Base-by-base conservation (phyloP, 2,888 invertebrate species). In the Mesodorylaimus sp. region DNA sequence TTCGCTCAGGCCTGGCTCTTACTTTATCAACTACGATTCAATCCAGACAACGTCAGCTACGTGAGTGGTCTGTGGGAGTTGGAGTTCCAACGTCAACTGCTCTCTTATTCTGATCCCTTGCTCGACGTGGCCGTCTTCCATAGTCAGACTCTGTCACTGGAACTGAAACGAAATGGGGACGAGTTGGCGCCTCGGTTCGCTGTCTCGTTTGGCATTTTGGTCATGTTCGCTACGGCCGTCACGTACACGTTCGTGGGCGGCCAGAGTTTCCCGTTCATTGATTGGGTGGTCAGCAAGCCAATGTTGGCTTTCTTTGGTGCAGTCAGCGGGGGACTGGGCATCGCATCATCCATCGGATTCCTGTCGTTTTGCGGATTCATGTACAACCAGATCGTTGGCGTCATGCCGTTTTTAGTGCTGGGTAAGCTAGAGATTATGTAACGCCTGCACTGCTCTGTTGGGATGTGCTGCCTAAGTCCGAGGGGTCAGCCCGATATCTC, bases 401-500 rank as follows among this genome's bases (percentile, higher is more conserved):
- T 89, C 0, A 88, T 89, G 26, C 89, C 89, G 3, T 89, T 89
- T 67, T 76, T 89, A 52, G 89, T 89, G 83, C 83, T 89, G 60
- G 87, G 88, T 88, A 72, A 79, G 76, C 70, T 7, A n/a, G n/a
- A n/a, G n/a, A n/a, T n/a, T n/a, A n/a, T n/a, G n/a, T n/a, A n/a
- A n/a, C n/a, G n/a, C n/a, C n/a, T n/a, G n/a, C n/a, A n/a, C n/a
- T n/a, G n/a, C n/a, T n/a, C n/a, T n/a, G n/a, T n/a, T n/a, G n/a
- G n/a, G n/a, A n/a, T n/a, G n/a, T n/a, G n/a, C n/a, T n/a, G n/a
- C n/a, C n/a, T n/a, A n/a, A n/a, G n/a, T n/a, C n/a, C n/a, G n/a
- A n/a, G n/a, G n/a, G n/a, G n/a, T n/a, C n/a, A n/a, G n/a, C n/a
- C n/a, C n/a, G n/a, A n/a, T n/a, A n/a, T n/a, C n/a, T n/a, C n/a